Evolutionary conservation across 2,888 invertebrate species (phyloP), one percentile per base, ranked within the genome.

Genomic region (Epirrhoe alternata): DNA sequence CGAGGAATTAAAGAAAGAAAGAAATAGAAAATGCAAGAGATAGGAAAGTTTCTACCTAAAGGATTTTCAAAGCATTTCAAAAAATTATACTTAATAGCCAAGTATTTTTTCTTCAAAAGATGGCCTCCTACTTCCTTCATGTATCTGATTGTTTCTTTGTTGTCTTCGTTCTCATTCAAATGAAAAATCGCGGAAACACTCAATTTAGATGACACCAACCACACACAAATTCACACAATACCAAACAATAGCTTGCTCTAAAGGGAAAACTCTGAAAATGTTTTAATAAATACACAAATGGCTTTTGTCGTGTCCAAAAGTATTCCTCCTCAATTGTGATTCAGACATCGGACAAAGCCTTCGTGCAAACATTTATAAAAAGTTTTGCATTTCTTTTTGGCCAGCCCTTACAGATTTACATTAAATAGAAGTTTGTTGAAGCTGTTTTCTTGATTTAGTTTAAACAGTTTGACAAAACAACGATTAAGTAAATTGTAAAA

Each of bases 291-390:
- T 85, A 81, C 83, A 60, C 75, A 78, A 80, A 84, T 79, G 74
- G 79, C 84, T 84, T 86, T 88, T 87, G 87, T 89, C 73, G 47
- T 79, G 77, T 78, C 84, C 78, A 81, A 82, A 75, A 74, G 61
- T 72, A 65, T 65, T 71, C 67, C 79, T 81, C 82, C 78, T 79
- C 81, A 78, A 84, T 86, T 86, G 85, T 86, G 78, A 85, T 83
- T 82, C 85, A 84, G 85, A 84, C 64, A 76, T 79, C 77, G 79
- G 79, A 88, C 89, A 88, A 88, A 87, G 86, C 83, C 79, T 83
- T 85, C 85, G 84, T 82, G 83, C 84, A 85, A 87, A 88, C 84
- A 83, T 86, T 87, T 84, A 85, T 85, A 83, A 87, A 86, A 89
- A 87, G 84, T 85, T 86, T 82, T 84, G 78, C 79, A 82, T 84